A percentile compares a stretch with the other conserved stretches of the same genome.
phyloP scores from a whole-genome alignment of 2,797 vertebrate species.

The Argya squamiceps region DNA sequence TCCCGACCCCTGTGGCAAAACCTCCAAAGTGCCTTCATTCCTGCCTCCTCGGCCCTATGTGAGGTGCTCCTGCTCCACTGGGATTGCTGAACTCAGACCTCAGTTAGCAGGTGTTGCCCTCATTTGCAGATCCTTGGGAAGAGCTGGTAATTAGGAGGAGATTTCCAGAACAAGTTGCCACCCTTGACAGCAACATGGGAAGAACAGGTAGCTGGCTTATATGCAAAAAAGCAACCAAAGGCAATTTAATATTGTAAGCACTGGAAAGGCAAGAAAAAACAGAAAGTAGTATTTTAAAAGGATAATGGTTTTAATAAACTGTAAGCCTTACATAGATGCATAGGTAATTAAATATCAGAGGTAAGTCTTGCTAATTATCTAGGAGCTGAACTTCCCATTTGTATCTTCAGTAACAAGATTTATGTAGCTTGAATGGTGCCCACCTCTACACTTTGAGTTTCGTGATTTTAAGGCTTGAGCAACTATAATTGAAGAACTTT shows the following conservation, averaged over 20 bases:
- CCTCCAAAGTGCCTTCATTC: neutral
- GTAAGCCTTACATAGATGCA: neutral
- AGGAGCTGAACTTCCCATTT: neutral
- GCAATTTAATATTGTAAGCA: neutral
- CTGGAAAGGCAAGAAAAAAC: neutral
- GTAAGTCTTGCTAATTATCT: neutral
- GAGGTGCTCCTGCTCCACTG: neutral
- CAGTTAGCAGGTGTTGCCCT: neutral
- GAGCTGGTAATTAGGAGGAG: neutral
- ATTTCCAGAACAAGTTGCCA: neutral
- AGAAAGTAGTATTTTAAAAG: neutral
- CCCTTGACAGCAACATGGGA: neutral
- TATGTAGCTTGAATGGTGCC: neutral
- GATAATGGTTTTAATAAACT: neutral
- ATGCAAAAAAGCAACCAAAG: neutral
- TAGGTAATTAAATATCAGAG: neutral
- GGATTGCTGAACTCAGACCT: neutral
- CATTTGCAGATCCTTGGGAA: neutral
- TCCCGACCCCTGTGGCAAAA: neutral
- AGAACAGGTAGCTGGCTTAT: neutral
- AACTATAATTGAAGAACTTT: slow-evolving; percentile 18
- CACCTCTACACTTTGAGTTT: neutral
- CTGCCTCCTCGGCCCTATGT: fast-evolving
- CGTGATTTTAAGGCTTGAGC: neutral
- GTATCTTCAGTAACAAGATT: neutral